phyloP scores from a whole-genome alignment of 2,113 vertebrate genomes.

The Lethenteron reissneri region DNA sequence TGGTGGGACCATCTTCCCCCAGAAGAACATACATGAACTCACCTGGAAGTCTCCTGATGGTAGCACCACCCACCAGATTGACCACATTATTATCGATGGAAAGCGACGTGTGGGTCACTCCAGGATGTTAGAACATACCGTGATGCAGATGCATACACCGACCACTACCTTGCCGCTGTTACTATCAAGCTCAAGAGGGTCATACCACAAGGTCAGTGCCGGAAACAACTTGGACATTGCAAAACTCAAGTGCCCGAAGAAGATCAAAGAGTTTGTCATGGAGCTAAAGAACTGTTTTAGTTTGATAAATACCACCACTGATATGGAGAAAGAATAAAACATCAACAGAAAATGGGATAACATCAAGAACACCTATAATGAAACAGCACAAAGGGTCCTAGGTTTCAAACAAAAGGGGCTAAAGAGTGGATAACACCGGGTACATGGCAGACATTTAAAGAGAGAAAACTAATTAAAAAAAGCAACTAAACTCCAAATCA shows the following conservation, averaged over 20 bases:
- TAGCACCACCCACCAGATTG: conserved; percentile 6
- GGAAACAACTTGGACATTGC: neutral
- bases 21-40: conserved; percentile 9
- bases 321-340: neutral
- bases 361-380: conserved; percentile 1
- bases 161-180: neutral
- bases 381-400: neutral
- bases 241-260: neutral
- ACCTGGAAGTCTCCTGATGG: conserved; percentile 6
- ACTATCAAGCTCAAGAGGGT: neutral
- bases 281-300: neutral
- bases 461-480: neutral
- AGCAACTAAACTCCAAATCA: neutral
- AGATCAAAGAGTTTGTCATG: neutral
- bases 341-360: neutral
- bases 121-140: conserved; percentile 2
- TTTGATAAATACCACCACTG: neutral
- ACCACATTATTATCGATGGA: conserved; percentile 5
- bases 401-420: neutral
- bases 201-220: neutral
- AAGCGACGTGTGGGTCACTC: neutral
- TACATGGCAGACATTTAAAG: neutral
- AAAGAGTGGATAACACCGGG: neutral
- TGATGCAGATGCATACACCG: neutral
- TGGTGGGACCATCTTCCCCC: neutral